These are phyloP conservation scores for Agrochola litura DNA, from an alignment of 2,888 invertebrate genomes.

Conservation along the genomic window DNA sequence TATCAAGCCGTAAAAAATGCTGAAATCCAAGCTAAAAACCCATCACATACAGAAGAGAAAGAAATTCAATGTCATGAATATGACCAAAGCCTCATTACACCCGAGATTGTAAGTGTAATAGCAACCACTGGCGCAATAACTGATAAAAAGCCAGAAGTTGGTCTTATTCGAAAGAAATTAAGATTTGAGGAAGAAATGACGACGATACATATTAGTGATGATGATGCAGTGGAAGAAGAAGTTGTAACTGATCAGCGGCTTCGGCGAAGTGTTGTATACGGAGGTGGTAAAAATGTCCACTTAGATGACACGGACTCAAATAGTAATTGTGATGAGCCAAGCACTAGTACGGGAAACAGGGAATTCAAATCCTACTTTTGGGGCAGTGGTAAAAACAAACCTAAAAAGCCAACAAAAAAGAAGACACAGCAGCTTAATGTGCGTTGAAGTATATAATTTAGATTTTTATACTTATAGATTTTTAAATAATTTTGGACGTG, in stretches of 20 bases:
- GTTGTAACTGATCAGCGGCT: not conserved
- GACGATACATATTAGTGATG: slow-evolving; percentile 68
- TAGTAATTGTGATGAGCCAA: slow-evolving; percentile 66
- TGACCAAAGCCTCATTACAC: slow-evolving; percentile 48
- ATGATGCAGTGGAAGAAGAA: slow-evolving; percentile 50
- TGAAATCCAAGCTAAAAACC: not conserved
- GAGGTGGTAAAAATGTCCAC: slow-evolving; percentile 45
- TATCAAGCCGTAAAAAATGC: not conserved
- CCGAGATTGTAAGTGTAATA: not conserved
- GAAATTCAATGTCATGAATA: slow-evolving; percentile 74
- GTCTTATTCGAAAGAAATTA: slow-evolving; percentile 38
- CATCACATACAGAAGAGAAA: slow-evolving; percentile 65
- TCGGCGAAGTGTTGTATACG: slow-evolving; percentile 53
- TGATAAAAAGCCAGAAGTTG: slow-evolving; percentile 29
- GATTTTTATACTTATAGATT: not conserved
- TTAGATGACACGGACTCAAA: slow-evolving; percentile 58
- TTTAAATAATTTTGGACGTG: slow-evolving; percentile 6
- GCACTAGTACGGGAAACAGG: slow-evolving; percentile 60
- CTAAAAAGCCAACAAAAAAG: slow-evolving; percentile 74
- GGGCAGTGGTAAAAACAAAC: slow-evolving; percentile 74
- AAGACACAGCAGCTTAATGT: slow-evolving; percentile 56
- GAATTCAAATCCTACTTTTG: slow-evolving; percentile 76
- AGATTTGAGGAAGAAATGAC: slow-evolving; percentile 77
- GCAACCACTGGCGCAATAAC: not conserved
- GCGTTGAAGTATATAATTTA: slow-evolving; percentile 26